phyloP scores from a whole-genome alignment of 2,113 vertebrate genomes.

The Sylvilagus bachmani region DNA sequence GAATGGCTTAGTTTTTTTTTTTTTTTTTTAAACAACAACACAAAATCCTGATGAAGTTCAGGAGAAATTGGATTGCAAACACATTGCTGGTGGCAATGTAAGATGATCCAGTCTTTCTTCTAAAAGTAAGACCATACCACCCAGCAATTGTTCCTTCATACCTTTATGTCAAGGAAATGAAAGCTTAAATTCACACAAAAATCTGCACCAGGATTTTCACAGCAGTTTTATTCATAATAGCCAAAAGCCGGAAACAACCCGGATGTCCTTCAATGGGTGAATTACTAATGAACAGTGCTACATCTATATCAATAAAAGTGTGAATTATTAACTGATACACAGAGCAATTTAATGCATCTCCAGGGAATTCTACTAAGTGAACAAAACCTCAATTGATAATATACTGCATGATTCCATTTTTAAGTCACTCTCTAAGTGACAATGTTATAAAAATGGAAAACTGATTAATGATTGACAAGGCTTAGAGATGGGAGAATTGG shows the following conservation, averaged over 20 bases:
- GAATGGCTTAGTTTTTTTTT: not conserved
- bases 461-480: not conserved
- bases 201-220: not conserved
- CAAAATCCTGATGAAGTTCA: not conserved
- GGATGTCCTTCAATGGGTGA: not conserved
- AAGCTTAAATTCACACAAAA: not conserved
- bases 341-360: not conserved
- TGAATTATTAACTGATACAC: not conserved
- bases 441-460: not conserved
- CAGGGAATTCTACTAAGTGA: constrained; percentile 23
- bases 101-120: not conserved
- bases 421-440: not conserved
- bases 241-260: not conserved
- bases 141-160: not conserved
- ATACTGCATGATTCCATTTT: not conserved
- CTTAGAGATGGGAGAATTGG: not conserved
- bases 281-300: not conserved
- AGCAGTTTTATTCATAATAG: not conserved
- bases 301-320: not conserved
- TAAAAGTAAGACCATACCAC: not conserved
- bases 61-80: not conserved
- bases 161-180: not conserved
- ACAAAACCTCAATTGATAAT: not conserved
- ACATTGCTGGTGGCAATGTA: not conserved
- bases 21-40: not conserved